Conservation (phyloP, 53 echinoderm and acorn worm genomes). For the Hippasteria phrygiana region DNA sequence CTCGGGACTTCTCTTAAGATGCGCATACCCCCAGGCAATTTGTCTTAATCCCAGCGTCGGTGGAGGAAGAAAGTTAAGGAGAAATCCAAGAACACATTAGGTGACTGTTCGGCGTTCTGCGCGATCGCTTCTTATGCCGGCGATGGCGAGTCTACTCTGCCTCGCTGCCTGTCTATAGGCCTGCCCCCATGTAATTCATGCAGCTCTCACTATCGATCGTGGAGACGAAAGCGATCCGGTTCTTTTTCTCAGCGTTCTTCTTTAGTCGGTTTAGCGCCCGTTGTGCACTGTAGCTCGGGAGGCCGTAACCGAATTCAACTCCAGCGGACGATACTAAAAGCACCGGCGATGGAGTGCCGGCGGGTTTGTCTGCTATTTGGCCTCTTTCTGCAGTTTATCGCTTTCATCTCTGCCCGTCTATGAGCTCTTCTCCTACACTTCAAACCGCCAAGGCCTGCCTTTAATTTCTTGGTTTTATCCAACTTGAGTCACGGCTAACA, state of each 20-base stretch:
- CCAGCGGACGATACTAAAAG: constrained; percentile 56
- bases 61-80: constrained; percentile 8
- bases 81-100: constrained; percentile 52
- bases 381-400: constrained; percentile 42
- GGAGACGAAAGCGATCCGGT: constrained; percentile 29
- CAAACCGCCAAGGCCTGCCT: constrained; percentile 6
- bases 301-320: constrained; percentile 54
- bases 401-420: constrained; percentile 33
- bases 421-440: constrained; percentile 10
- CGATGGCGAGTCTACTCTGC: neutral
- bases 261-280: constrained; percentile 14
- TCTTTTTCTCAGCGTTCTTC: neutral
- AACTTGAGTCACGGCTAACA: constrained; percentile 42
- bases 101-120: constrained; percentile 22
- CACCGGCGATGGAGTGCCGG: constrained; percentile 42
- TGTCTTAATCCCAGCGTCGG: constrained; percentile 9
- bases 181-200: constrained; percentile 47
- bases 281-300: constrained; percentile 19
- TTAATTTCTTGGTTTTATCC: constrained; percentile 1
- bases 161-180: neutral
- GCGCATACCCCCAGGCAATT: constrained; percentile 25
- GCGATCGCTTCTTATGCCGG: constrained; percentile 9
- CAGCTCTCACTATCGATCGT: constrained; percentile 51
- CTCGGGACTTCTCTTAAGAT: constrained; percentile 27
- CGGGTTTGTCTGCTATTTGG: constrained; percentile 57